Percentiles rank a stretch among this genome's conserved stretches.
Evolutionary conservation across 2,888 invertebrate genomes (phyloP).

Genomic region (Caenorhabditis parvicauda): DNA sequence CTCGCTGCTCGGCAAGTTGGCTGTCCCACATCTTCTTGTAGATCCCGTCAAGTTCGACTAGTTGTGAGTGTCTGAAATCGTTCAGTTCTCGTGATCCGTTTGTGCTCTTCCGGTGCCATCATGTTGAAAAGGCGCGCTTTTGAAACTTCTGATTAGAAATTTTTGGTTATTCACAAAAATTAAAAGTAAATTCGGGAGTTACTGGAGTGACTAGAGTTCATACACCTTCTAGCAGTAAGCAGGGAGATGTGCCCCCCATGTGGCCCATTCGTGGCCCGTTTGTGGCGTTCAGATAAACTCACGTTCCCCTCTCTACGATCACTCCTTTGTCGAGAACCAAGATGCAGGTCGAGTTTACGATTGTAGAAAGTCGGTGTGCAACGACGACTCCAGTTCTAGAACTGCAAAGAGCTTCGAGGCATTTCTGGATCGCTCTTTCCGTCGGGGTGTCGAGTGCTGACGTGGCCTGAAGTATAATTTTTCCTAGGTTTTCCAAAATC

Average conservation of each 20-base stretch:
- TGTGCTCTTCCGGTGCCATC: too few species aligned
- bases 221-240: too few species aligned
- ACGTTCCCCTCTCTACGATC: constrained; percentile 85
- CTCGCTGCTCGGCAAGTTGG: constrained; percentile 42
- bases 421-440: constrained; percentile 79
- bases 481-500: too few species aligned
- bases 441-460: constrained; percentile 93
- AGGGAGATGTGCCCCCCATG: too few species aligned
- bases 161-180: too few species aligned
- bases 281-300: constrained; percentile 64
- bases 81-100: not conserved
- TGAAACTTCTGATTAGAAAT: too few species aligned
- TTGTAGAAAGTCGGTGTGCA: constrained; percentile 84
- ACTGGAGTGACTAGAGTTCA: too few species aligned
- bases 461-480: constrained; percentile 62
- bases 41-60: constrained; percentile 73
- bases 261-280: not conserved
- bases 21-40: constrained; percentile 84
- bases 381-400: constrained; percentile 84
- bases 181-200: too few species aligned
- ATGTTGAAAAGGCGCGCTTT: too few species aligned
- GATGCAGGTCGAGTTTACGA: constrained; percentile 91
- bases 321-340: constrained; percentile 85
- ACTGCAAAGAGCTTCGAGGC: constrained; percentile 71
- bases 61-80: constrained; percentile 73